Conservation (phyloP, 2,888 invertebrate species). For the Strigamia crassipes region DNA sequence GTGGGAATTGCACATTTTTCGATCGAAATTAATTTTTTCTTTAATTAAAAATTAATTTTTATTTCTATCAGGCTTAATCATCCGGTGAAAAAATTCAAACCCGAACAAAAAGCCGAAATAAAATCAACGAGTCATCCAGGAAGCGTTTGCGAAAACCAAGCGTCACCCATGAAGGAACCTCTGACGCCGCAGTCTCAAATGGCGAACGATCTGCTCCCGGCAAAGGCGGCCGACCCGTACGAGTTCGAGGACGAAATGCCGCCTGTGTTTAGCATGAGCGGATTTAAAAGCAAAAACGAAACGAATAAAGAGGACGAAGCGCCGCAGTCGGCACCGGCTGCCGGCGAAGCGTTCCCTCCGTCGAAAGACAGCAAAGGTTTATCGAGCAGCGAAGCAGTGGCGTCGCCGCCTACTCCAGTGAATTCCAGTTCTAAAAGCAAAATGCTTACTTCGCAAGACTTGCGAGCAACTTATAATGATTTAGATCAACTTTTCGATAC, state of each 20-base stretch:
- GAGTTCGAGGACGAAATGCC: constrained; percentile 72
- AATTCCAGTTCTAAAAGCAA: constrained; percentile 49
- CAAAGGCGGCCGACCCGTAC: constrained; percentile 66
- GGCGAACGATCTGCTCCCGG: constrained; percentile 46
- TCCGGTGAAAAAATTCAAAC: constrained; percentile 85
- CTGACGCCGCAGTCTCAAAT: constrained; percentile 49
- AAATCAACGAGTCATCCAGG: constrained; percentile 49
- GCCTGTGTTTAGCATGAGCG: constrained; percentile 60
- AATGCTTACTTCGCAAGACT: constrained; percentile 67
- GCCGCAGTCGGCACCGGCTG: constrained; percentile 22
- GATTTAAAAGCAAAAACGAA: constrained; percentile 58
- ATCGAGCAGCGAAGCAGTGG: constrained; percentile 41
- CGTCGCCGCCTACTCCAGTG: constrained; percentile 49
- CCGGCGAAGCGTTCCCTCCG: constrained; percentile 39
- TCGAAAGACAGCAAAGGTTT: constrained; percentile 46
- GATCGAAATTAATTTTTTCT: background rate
- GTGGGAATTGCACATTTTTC: constrained; percentile 62
- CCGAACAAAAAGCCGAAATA: constrained; percentile 54
- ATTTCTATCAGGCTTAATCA: constrained; percentile 72
- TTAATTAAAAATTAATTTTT: constrained; percentile 42
- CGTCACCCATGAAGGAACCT: constrained; percentile 49
- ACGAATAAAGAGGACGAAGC: constrained; percentile 44
- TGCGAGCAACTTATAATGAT: constrained; percentile 85
- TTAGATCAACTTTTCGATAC: constrained; percentile 94
- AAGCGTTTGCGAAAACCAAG: constrained; percentile 43